These are phyloP conservation scores for Calyptommatus sinebrachiatus DNA, from an alignment of 2,113 vertebrate genomes.

Conservation along the genomic window DNA sequence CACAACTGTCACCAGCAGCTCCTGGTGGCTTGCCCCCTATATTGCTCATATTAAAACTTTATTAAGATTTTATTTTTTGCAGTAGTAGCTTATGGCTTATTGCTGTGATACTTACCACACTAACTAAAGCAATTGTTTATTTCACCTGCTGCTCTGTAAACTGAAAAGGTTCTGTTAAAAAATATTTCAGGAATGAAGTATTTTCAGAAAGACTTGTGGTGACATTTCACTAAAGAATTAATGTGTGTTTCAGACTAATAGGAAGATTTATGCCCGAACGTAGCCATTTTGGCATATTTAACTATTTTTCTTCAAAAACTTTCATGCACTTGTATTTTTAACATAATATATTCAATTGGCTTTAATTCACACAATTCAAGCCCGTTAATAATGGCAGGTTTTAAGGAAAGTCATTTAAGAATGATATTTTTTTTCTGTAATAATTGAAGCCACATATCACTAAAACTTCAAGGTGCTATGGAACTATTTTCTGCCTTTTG, in stretches of 20 bases:
- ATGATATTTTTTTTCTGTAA: neutral
- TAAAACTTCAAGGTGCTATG: neutral
- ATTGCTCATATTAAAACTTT: slow-evolving; percentile 60
- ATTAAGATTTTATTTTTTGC: slow-evolving; percentile 29
- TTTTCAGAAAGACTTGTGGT: neutral
- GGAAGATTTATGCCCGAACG: neutral
- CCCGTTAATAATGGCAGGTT: neutral
- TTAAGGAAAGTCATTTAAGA: neutral
- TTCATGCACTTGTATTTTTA: neutral
- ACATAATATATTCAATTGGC: neutral
- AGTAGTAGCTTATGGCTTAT: slow-evolving; percentile 57
- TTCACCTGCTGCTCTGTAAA: slow-evolving; percentile 33
- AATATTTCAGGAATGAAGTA: slow-evolving; percentile 11
- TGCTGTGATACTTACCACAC: slow-evolving; percentile 59
- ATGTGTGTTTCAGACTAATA: neutral
- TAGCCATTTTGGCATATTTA: neutral
- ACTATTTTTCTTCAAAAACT: neutral
- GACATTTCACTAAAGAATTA: neutral
- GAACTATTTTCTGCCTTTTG: slow-evolving; percentile 20
- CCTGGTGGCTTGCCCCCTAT: slow-evolving; percentile 6
- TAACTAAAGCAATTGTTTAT: slow-evolving; percentile 40
- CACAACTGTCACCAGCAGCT: neutral
- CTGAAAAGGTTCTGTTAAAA: neutral
- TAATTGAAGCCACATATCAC: neutral
- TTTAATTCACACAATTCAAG: neutral